A percentile compares a stretch with the other conserved stretches of the same genome.
phyloP scores from a whole-genome alignment of 23 tunicate species.

The Ascidia mentula region DNA sequence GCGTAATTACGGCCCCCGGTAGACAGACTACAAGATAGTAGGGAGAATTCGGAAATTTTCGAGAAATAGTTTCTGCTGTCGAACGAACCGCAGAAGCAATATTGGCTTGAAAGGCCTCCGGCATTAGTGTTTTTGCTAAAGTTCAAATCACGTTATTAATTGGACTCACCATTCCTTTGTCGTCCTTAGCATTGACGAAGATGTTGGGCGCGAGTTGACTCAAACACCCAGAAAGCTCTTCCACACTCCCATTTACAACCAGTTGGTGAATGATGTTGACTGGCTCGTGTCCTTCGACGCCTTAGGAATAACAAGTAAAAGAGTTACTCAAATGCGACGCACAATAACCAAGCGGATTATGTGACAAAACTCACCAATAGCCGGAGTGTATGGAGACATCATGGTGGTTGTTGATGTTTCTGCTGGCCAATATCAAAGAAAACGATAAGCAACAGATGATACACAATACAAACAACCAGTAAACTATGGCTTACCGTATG shows the following conservation, averaged over 20 bases:
- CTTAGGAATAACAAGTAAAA: background rate
- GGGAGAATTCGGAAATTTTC: background rate
- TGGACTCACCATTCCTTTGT: background rate
- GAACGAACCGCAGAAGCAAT: background rate
- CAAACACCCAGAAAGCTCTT: background rate
- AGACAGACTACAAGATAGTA: background rate
- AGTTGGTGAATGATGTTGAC: background rate
- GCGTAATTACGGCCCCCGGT: background rate
- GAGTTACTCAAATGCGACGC: background rate
- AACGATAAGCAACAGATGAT: too few species aligned
- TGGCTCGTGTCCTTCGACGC: background rate
- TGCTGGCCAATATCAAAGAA: background rate
- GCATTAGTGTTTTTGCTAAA: too few species aligned
- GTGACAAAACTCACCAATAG: background rate
- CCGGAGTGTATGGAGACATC: background rate
- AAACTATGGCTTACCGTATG: background rate
- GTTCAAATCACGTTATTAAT: background rate
- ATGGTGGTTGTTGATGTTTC: background rate
- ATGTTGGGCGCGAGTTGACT: background rate
- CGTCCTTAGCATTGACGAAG: background rate
- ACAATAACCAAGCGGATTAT: background rate
- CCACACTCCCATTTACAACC: background rate
- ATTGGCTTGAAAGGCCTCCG: too few species aligned
- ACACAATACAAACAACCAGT: too few species aligned
- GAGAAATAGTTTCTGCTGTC: background rate